A percentile compares a stretch with the other conserved stretches of the same genome.
Evolutionary conservation across 2,113 vertebrate species (phyloP).

Genomic region (Sorex araneus): DNA sequence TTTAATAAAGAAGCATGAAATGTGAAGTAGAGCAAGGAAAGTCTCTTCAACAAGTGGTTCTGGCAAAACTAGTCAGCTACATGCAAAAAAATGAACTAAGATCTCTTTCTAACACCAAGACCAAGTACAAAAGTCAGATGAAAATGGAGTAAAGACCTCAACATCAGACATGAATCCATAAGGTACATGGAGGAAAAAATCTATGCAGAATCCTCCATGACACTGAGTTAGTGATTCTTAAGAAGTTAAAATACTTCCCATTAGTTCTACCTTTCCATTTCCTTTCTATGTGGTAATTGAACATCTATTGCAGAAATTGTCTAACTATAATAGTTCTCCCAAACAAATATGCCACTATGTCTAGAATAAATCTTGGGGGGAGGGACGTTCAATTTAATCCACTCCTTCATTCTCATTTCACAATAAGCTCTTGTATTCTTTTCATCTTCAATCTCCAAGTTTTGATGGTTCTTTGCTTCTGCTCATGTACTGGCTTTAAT

Average conservation of each 20-base stretch:
- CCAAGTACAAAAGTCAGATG: no score
- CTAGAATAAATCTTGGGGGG: background rate
- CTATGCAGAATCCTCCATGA: no score
- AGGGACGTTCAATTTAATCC: background rate
- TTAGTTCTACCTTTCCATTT: background rate
- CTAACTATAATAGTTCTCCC: background rate
- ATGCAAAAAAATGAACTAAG: no score
- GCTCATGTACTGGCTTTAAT: background rate
- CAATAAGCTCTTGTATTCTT: background rate
- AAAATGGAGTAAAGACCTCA: no score
- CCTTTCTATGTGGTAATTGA: background rate
- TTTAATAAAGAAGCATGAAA: no score
- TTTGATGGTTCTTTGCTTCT: background rate
- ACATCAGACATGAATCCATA: no score
- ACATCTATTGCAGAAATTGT: background rate
- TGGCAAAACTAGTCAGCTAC: no score
- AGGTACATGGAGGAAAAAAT: no score
- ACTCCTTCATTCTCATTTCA: conserved; percentile 7
- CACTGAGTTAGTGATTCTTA: background rate
- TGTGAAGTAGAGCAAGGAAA: no score
- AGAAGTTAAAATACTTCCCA: background rate
- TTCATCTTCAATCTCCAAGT: background rate
- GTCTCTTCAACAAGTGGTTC: no score
- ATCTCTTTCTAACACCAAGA: no score
- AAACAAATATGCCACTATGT: background rate